Percentiles rank a stretch among this genome's conserved stretches.
Conservation (phyloP, 2,888 invertebrate species). For the Leucophora obtusa region DNA sequence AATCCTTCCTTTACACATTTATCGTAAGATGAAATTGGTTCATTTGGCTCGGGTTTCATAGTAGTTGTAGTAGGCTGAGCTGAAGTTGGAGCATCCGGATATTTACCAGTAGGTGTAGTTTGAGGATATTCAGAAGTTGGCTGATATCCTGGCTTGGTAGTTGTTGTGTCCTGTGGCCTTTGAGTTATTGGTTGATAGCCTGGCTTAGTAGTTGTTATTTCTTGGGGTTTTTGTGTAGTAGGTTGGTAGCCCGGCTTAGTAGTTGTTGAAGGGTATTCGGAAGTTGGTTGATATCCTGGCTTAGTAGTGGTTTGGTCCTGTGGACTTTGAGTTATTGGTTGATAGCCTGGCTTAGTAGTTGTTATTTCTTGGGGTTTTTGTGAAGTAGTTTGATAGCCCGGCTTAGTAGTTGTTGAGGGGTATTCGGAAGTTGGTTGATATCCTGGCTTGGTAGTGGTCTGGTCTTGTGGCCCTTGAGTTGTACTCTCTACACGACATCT, state of each 20-base stretch:
- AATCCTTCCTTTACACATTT: constrained; percentile 78
- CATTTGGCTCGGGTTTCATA: constrained; percentile 62
- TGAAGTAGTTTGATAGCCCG: constrained; percentile 18
- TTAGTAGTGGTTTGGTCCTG: constrained; percentile 43
- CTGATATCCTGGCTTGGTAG: constrained; percentile 26
- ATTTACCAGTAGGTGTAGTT: constrained; percentile 64
- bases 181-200: constrained; percentile 57
- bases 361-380: background rate
- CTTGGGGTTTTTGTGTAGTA: constrained; percentile 21
- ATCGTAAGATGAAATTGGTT: constrained; percentile 66
- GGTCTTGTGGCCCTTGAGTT: no score
- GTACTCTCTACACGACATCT: constrained; percentile 66
- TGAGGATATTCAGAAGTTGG: constrained; percentile 21
- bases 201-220: constrained; percentile 33
- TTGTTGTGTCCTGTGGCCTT: constrained; percentile 36
- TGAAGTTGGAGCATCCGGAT: constrained; percentile 50
- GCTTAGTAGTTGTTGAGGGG: constrained; percentile 32
- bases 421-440: no score
- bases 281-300: constrained; percentile 49
- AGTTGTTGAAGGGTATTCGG: constrained; percentile 29
- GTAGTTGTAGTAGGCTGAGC: constrained; percentile 56
- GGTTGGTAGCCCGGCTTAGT: constrained; percentile 14
- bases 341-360: constrained; percentile 32
- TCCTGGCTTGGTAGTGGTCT: no score
- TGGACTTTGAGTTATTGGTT: constrained; percentile 32